A percentile compares a stretch with the other conserved stretches of the same genome.
Evolutionary conservation across 2,888 invertebrate species (phyloP).

Genomic region (Drosophila dives): DNA sequence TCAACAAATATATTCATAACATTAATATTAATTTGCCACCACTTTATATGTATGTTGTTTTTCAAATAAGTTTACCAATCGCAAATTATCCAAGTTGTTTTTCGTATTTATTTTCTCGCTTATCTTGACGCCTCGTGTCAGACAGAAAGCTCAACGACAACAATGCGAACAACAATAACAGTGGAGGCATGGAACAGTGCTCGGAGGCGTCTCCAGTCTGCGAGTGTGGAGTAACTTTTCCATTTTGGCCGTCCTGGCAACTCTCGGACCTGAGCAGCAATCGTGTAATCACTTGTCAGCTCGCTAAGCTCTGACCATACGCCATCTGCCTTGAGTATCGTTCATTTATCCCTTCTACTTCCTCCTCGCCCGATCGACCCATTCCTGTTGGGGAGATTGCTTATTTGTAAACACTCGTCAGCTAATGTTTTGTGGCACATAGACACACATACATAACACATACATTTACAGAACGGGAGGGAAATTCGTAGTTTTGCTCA

Average conservation of each 20-base stretch:
- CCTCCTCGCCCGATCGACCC: background rate
- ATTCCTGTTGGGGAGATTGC: slow-evolving; percentile 25
- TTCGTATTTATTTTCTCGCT: slow-evolving; percentile 42
- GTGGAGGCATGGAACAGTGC: slow-evolving; percentile 9
- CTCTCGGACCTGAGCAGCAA: slow-evolving; percentile 47
- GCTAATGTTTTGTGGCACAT: slow-evolving; percentile 48
- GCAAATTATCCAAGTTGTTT: slow-evolving; percentile 54
- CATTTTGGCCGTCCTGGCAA: slow-evolving; percentile 25
- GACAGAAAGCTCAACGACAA: slow-evolving; percentile 17
- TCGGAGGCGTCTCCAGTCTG: slow-evolving; percentile 21
- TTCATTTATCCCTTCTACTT: background rate
- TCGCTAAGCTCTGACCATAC: slow-evolving; percentile 62
- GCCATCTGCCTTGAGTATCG: slow-evolving; percentile 5
- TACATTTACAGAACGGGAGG: background rate
- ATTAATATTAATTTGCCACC: slow-evolving; percentile 44
- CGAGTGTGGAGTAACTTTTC: slow-evolving; percentile 44
- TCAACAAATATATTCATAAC: slow-evolving; percentile 8
- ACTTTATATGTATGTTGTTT: slow-evolving; percentile 30
- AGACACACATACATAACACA: slow-evolving; percentile 17
- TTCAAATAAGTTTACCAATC: slow-evolving; percentile 22
- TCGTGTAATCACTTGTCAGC: slow-evolving; percentile 76
- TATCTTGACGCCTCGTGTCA: slow-evolving; percentile 54
- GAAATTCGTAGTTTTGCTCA: slow-evolving; percentile 22
- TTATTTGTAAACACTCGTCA: slow-evolving; percentile 76
- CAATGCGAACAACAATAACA: slow-evolving; percentile 6